phyloP scores from a whole-genome alignment of 1,140 invertebrate genomes.

The Scaptomyza pallida region DNA sequence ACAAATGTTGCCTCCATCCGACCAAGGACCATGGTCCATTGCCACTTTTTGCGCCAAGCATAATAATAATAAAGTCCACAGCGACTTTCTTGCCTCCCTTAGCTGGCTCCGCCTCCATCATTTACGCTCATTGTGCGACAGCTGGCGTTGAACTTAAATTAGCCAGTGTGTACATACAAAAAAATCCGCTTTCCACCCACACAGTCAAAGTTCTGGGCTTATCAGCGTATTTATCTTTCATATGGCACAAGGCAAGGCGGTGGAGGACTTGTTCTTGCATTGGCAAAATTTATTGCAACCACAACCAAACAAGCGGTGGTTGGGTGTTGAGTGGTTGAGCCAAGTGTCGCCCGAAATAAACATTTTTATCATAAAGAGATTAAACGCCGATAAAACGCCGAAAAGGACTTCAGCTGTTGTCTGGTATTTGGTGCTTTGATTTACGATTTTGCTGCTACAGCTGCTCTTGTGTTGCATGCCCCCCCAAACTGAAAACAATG shows the following conservation, averaged over 20 bases:
- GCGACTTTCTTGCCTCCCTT: slow-evolving; percentile 39
- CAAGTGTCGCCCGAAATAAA: slow-evolving; percentile 70
- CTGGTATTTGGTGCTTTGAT: slow-evolving; percentile 54
- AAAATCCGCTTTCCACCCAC: slow-evolving; percentile 48
- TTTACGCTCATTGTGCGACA: slow-evolving; percentile 54
- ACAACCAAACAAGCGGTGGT: slow-evolving; percentile 46
- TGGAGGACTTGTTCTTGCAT: slow-evolving; percentile 32
- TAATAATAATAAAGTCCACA: slow-evolving; percentile 80
- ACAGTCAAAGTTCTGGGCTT: slow-evolving; percentile 63
- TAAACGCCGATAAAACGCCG: slow-evolving; percentile 79
- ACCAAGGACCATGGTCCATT: slow-evolving; percentile 50
- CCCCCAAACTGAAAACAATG: slow-evolving; percentile 56
- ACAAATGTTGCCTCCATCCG: slow-evolving; percentile 58
- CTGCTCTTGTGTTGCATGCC: slow-evolving; percentile 15
- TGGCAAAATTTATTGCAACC: slow-evolving; percentile 74
- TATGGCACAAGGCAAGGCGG: slow-evolving; percentile 58
- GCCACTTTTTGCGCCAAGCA: slow-evolving; percentile 65
- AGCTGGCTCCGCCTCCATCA: slow-evolving; percentile 16
- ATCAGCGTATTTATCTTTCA: slow-evolving; percentile 81
- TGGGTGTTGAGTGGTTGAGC: slow-evolving; percentile 24
- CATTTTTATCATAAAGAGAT: slow-evolving; percentile 82
- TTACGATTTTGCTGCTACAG: slow-evolving; percentile 61
- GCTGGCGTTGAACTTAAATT: slow-evolving; percentile 82
- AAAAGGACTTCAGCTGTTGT: neutral
- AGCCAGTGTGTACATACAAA: slow-evolving; percentile 73